phyloP scores from a whole-genome alignment of 2,888 invertebrate species.

The Acleris laterana region DNA sequence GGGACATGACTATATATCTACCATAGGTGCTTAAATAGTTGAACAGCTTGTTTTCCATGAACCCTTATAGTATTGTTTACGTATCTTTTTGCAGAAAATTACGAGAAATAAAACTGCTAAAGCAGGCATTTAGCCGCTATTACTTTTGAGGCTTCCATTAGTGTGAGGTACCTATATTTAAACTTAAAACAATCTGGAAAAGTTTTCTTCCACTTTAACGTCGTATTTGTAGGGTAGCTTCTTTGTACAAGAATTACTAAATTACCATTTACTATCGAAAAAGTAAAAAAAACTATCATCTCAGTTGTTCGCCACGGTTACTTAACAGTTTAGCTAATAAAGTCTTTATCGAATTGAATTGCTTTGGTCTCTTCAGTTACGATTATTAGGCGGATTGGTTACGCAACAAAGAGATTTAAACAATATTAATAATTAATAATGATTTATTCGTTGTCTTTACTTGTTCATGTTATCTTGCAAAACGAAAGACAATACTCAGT shows the following conservation, averaged over 20 bases:
- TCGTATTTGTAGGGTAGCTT: background rate
- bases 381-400: conserved; percentile 11
- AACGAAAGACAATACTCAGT: background rate
- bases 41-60: background rate
- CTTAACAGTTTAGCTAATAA: conserved; percentile 1
- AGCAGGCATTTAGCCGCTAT: too few relatives aligned
- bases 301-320: background rate
- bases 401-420: conserved; percentile 2
- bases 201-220: background rate
- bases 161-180: too few relatives aligned
- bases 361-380: conserved; percentile 2
- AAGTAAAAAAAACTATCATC: background rate
- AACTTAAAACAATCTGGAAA: background rate
- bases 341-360: conserved; percentile 12
- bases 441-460: background rate
- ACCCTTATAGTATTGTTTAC: background rate
- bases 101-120: too few relatives aligned
- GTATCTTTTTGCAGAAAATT: background rate
- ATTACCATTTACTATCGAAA: background rate
- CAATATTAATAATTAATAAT: background rate
- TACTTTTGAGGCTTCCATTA: too few relatives aligned
- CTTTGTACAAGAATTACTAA: background rate
- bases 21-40: background rate
- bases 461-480: background rate
- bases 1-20: background rate